A percentile compares a stretch with the other conserved stretches of the same genome.
phyloP scores from a whole-genome alignment of 2,113 vertebrate genomes.

The Anas platyrhynchos region DNA sequence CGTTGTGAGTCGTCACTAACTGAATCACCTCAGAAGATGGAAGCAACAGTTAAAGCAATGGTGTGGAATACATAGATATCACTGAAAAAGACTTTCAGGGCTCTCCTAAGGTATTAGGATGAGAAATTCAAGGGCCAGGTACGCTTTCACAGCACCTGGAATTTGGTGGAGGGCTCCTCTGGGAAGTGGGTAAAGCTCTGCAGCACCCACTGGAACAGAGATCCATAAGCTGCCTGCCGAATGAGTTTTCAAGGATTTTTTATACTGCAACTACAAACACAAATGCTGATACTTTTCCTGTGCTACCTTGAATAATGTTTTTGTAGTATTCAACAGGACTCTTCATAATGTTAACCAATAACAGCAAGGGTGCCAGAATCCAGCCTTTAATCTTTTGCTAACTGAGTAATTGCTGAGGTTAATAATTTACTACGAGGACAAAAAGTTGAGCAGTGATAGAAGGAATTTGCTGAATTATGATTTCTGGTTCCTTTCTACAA shows the following conservation, averaged over 20 bases:
- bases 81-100: neutral
- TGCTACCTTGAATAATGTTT: neutral
- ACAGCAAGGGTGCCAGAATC: neutral
- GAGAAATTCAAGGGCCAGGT: neutral
- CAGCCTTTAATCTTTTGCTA: slow-evolving; percentile 20
- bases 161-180: neutral
- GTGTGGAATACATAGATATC: neutral
- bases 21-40: neutral
- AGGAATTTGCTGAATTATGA: slow-evolving; percentile 63
- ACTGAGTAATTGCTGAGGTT: slow-evolving; percentile 25
- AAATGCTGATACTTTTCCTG: neutral
- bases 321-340: neutral
- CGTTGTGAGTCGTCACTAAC: neutral
- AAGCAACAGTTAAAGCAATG: neutral
- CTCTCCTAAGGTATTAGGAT: neutral
- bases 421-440: neutral
- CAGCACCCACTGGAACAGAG: neutral
- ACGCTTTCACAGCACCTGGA: neutral
- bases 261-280: neutral
- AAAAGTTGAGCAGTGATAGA: slow-evolving; percentile 12
- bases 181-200: neutral
- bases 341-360: neutral
- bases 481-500: slow-evolving; percentile 20
- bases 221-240: neutral
- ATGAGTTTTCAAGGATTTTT: neutral